phyloP scores from a whole-genome alignment of 2,888 invertebrate species.

The Macrophya annulata region DNA sequence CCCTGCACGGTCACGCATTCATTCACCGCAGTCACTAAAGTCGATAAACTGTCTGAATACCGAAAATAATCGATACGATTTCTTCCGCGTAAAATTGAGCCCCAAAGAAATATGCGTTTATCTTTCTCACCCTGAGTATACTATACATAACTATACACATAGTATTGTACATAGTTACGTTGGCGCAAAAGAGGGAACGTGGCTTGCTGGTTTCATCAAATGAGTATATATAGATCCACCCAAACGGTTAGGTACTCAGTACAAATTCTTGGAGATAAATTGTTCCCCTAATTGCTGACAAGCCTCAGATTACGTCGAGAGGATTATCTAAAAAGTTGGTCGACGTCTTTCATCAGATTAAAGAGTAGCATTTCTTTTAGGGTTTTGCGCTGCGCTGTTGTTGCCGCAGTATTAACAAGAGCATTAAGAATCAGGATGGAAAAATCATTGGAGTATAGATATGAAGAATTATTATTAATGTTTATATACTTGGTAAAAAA shows the following conservation, averaged over 20 bases:
- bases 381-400: neutral
- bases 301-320: slow-evolving; percentile 60
- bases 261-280: slow-evolving; percentile 56
- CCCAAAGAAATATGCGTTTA: slow-evolving; percentile 32
- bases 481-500: neutral
- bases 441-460: neutral
- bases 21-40: neutral
- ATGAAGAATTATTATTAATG: neutral
- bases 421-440: neutral
- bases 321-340: slow-evolving; percentile 55
- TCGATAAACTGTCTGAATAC: neutral
- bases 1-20: neutral
- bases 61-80: slow-evolving; percentile 24
- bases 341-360: slow-evolving; percentile 34
- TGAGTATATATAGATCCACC: slow-evolving; percentile 3
- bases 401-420: neutral
- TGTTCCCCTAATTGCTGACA: slow-evolving; percentile 63
- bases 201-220: slow-evolving; percentile 12
- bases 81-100: neutral
- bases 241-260: neutral
- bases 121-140: neutral
- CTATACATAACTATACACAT: neutral
- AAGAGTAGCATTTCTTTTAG: slow-evolving; percentile 15
- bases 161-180: neutral
- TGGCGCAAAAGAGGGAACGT: neutral